phyloP scores from a whole-genome alignment of 2,113 vertebrate genomes.

The Muntiacus reevesi region DNA sequence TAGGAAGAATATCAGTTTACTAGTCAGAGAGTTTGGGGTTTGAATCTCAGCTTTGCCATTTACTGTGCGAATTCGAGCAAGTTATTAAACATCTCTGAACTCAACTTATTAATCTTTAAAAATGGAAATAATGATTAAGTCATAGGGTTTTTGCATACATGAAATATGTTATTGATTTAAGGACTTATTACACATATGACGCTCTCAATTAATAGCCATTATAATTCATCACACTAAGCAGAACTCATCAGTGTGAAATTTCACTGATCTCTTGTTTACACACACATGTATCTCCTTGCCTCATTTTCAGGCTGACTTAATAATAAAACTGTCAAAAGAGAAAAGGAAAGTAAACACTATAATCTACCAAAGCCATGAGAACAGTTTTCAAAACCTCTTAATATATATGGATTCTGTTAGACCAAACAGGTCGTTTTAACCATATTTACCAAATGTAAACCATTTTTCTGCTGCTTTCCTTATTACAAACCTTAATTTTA shows the following conservation, averaged over 20 bases:
- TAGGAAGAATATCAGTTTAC: conserved; percentile 43
- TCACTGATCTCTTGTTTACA: not conserved
- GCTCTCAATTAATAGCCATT: not conserved
- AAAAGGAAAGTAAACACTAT: not conserved
- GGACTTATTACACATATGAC: not conserved
- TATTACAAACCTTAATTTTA: not conserved
- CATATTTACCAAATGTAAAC: not conserved
- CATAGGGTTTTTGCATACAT: not conserved
- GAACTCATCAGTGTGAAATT: not conserved
- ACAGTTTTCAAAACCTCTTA: not conserved
- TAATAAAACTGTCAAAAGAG: not conserved
- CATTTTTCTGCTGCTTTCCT: not conserved
- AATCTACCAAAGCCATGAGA: not conserved
- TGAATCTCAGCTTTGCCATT: conserved; percentile 22
- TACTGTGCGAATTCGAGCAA: not conserved
- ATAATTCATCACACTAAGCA: not conserved
- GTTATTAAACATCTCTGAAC: conserved; percentile 32
- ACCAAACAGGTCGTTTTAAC: not conserved
- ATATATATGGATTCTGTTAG: not conserved
- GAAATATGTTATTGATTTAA: not conserved
- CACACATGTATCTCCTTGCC: not conserved
- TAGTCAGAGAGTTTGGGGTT: conserved; percentile 41
- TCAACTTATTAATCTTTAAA: conserved; percentile 22
- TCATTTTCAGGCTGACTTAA: not conserved
- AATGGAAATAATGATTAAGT: not conserved